phyloP scores from a whole-genome alignment of 2,888 invertebrate species.

The Dryobotodes eremita region DNA sequence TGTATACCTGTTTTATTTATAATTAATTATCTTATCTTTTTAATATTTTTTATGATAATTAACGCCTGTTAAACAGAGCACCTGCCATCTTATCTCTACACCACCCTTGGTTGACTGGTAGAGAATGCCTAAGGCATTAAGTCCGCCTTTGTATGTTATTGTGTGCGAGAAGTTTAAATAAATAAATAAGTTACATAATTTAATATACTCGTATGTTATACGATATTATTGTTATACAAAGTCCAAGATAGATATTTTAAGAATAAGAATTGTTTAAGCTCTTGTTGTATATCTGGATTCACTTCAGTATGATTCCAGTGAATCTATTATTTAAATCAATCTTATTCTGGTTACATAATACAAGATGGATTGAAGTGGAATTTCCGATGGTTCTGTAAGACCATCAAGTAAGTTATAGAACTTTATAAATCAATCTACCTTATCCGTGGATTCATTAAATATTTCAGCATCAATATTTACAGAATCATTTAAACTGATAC shows the following conservation, averaged over 20 bases:
- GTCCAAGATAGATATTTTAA: background rate
- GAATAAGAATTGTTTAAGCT: background rate
- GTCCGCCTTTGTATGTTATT: too few relatives aligned
- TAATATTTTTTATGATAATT: too few relatives aligned
- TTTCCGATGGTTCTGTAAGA: background rate
- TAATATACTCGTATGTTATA: background rate
- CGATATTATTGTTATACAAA: background rate
- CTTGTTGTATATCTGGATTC: slow-evolving; percentile 8
- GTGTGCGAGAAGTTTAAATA: too few relatives aligned
- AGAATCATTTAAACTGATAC: slow-evolving; percentile 16
- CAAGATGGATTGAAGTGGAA: background rate
- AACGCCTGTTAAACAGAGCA: too few relatives aligned
- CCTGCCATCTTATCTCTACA: too few relatives aligned
- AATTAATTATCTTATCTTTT: too few relatives aligned
- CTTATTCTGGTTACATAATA: background rate
- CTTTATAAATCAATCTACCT: background rate
- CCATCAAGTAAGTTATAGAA: background rate
- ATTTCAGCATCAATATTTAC: background rate
- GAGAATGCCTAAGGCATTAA: too few relatives aligned
- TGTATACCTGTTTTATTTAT: too few relatives aligned
- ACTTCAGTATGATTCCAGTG: background rate
- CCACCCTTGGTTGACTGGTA: too few relatives aligned
- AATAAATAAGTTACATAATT: too few relatives aligned
- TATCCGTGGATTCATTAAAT: background rate
- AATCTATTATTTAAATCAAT: background rate